Percentiles rank a stretch among this genome's conserved stretches.
phyloP scores from a whole-genome alignment of 92 coral and sea anemone species.

The Zoanthus solanderi region DNA sequence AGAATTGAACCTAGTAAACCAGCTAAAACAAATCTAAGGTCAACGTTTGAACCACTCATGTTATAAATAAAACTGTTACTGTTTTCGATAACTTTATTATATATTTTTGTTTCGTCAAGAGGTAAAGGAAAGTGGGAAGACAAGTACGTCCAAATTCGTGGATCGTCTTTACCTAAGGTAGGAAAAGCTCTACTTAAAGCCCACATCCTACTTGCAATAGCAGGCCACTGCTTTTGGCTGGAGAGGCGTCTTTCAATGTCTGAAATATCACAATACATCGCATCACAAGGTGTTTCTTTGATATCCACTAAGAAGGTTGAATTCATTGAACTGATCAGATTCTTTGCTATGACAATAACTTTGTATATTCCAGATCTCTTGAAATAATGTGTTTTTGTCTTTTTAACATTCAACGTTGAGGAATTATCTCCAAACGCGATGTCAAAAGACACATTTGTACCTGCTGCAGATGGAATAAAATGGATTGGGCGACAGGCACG shows the following conservation, averaged over 20 bases:
- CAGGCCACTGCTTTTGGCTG: not conserved
- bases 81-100: not conserved
- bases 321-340: constrained; percentile 59
- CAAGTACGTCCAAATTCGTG: constrained; percentile 53
- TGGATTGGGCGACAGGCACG: constrained; percentile 60
- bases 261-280: constrained; percentile 55
- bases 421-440: constrained; percentile 65
- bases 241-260: constrained; percentile 39
- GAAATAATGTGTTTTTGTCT: constrained; percentile 49
- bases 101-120: not conserved
- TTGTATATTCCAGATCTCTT: constrained; percentile 50
- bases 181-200: constrained; percentile 36
- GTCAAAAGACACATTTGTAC: constrained; percentile 62
- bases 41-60: constrained; percentile 38
- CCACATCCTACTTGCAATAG: constrained; percentile 55
- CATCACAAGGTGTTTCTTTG: constrained; percentile 60
- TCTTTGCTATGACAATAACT: constrained; percentile 54
- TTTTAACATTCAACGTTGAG: constrained; percentile 27
- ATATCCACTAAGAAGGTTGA: constrained; percentile 35
- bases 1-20: constrained; percentile 51
- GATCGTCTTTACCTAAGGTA: not conserved
- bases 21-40: constrained; percentile 60
- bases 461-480: constrained; percentile 49
- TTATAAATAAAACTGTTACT: constrained; percentile 13
- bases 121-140: constrained; percentile 52